phyloP scores from a whole-genome alignment of 2,888 invertebrate genomes.

The Exocentrus adspersus region DNA sequence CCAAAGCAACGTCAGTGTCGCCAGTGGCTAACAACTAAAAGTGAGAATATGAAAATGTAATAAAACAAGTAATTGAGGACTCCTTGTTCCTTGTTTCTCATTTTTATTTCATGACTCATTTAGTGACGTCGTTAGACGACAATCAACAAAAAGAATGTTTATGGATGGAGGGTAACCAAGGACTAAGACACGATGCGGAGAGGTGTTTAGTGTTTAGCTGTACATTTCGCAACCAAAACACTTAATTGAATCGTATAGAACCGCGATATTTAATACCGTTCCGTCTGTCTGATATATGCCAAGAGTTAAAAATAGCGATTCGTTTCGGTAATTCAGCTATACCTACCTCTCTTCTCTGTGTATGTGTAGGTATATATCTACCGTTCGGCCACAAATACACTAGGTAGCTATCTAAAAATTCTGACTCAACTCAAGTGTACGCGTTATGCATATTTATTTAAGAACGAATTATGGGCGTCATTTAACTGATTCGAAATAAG shows the following conservation, averaged over 20 bases:
- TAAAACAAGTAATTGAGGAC: no score
- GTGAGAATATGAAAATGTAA: no score
- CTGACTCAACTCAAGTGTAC: slow-evolving; percentile 3
- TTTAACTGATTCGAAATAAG: neutral
- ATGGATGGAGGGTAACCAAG: no score
- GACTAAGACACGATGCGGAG: no score
- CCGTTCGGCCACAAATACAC: neutral
- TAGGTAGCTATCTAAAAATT: neutral
- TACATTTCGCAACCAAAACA: no score
- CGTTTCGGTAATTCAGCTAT: slow-evolving; percentile 8
- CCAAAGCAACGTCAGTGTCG: no score
- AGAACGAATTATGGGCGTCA: neutral
- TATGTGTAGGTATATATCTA: no score
- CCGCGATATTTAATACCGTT: neutral
- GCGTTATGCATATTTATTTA: slow-evolving; percentile 10
- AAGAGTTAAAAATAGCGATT: slow-evolving; percentile 23
- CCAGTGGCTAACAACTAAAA: no score
- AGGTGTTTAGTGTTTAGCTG: no score
- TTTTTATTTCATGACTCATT: neutral
- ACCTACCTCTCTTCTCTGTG: neutral
- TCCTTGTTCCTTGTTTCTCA: no score
- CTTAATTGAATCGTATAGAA: neutral
- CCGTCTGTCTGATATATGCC: slow-evolving; percentile 9
- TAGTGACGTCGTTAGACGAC: no score
- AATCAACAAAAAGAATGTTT: no score